A percentile compares a stretch with the other conserved stretches of the same genome.
These are phyloP conservation scores for Dicerorhinus sumatrensis DNA, from an alignment of 2,113 vertebrate species.

Conservation along the genomic window DNA sequence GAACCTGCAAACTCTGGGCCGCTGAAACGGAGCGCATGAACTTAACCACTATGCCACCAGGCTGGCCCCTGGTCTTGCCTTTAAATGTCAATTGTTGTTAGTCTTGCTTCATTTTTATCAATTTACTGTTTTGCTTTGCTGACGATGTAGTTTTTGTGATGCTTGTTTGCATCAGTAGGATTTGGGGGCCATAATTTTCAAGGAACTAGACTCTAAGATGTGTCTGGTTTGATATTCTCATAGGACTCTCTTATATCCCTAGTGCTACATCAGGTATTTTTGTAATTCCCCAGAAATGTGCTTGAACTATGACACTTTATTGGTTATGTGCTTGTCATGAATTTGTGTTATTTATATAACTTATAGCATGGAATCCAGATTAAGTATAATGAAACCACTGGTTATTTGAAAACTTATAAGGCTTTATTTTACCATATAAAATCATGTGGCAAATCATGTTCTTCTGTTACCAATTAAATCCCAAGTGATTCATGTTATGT, in stretches of 20 bases:
- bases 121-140: neutral
- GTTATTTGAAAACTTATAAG: neutral
- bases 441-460: neutral
- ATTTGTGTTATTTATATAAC: neutral
- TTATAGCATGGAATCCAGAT: neutral
- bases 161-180: neutral
- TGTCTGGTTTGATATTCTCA: neutral
- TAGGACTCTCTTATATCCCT: neutral
- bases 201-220: neutral
- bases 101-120: neutral
- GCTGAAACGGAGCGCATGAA: no score
- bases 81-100: neutral
- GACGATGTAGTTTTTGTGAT: neutral
- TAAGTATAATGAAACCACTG: neutral
- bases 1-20: no score
- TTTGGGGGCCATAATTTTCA: neutral
- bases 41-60: no score
- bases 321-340: neutral
- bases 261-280: neutral
- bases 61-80: neutral
- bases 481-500: neutral
- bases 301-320: neutral
- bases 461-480: neutral
- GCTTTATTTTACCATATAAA: neutral
- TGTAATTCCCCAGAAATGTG: neutral